Percentiles rank a stretch among this genome's conserved stretches.
phyloP scores from a whole-genome alignment of 1,140 invertebrate genomes.

The Eumaeus atala region DNA sequence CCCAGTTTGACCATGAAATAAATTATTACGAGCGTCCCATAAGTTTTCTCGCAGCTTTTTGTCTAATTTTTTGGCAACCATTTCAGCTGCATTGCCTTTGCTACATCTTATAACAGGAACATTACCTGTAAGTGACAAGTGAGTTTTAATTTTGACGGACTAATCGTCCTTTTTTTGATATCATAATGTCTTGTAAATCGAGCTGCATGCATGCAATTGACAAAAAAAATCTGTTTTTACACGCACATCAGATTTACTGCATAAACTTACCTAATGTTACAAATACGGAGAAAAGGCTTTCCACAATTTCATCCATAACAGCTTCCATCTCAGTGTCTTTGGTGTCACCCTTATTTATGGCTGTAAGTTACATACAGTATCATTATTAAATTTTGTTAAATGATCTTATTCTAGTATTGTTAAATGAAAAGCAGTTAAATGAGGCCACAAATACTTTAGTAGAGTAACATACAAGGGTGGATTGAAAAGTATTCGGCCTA shows the following conservation, averaged over 20 bases:
- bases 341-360: slow-evolving; percentile 95
- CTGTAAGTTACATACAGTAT: slow-evolving; percentile 67
- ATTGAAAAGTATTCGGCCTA: too few relatives aligned
- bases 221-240: not conserved
- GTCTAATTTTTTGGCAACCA: slow-evolving; percentile 97
- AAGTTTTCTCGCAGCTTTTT: slow-evolving; percentile 98
- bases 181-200: too few relatives aligned
- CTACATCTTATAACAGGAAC: slow-evolving; percentile 97
- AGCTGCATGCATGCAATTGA: too few relatives aligned
- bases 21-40: slow-evolving; percentile 95
- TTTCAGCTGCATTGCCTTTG: slow-evolving; percentile 97
- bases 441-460: too few relatives aligned
- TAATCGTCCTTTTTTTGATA: too few relatives aligned
- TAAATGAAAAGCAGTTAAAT: too few relatives aligned
- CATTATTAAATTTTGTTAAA: slow-evolving; percentile 10
- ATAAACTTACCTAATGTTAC: slow-evolving; percentile 86
- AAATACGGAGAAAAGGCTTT: slow-evolving; percentile 97
- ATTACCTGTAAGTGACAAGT: slow-evolving; percentile 76
- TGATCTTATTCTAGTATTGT: too few relatives aligned
- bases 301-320: slow-evolving; percentile 96
- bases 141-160: too few relatives aligned
- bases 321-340: slow-evolving; percentile 97
- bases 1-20: slow-evolving; percentile 90
- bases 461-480: too few relatives aligned
- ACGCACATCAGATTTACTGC: not conserved